Percentiles rank a stretch among this genome's conserved stretches.
Evolutionary conservation across 2,888 invertebrate species (phyloP).

Genomic region (Melanostoma mellinum): DNA sequence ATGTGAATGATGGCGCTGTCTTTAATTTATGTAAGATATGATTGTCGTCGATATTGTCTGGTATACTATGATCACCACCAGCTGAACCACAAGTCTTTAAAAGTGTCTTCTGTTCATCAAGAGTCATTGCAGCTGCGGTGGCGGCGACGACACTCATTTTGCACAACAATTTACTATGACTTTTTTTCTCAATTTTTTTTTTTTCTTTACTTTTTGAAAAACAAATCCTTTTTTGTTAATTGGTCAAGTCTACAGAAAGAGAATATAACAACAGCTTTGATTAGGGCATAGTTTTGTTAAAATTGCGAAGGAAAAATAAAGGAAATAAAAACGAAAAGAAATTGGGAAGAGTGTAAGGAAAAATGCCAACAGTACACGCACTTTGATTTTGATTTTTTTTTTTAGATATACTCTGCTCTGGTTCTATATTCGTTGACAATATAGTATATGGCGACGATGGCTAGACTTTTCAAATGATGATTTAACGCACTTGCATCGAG

Average conservation of each 20-base stretch:
- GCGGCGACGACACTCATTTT: constrained; percentile 74
- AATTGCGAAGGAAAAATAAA: constrained; percentile 41
- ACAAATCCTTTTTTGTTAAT: constrained; percentile 58
- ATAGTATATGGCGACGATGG: constrained; percentile 50
- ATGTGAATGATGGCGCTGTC: constrained; percentile 74
- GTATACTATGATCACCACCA: constrained; percentile 66
- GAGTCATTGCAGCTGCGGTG: constrained; percentile 81
- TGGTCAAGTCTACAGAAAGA: constrained; percentile 68
- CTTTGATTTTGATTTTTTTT: constrained; percentile 53
- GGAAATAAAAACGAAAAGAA: constrained; percentile 63
- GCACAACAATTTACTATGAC: constrained; percentile 31
- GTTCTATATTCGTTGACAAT: constrained; percentile 43
- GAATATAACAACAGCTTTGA: constrained; percentile 69
- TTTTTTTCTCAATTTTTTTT: constrained; percentile 38
- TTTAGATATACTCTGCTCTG: constrained; percentile 49
- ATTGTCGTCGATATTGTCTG: constrained; percentile 71
- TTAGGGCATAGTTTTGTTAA: constrained; percentile 45
- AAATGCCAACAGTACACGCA: constrained; percentile 72
- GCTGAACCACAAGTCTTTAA: constrained; percentile 78
- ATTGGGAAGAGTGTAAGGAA: constrained; percentile 59
- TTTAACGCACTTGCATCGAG: constrained; percentile 55
- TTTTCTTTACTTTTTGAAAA: constrained; percentile 18
- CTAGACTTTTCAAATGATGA: constrained; percentile 42
- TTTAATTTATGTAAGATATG: constrained; percentile 75
- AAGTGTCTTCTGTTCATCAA: constrained; percentile 82